A percentile compares a stretch with the other conserved stretches of the same genome.
phyloP scores from a whole-genome alignment of 2,888 invertebrate genomes.

The Copidosoma aretas region DNA sequence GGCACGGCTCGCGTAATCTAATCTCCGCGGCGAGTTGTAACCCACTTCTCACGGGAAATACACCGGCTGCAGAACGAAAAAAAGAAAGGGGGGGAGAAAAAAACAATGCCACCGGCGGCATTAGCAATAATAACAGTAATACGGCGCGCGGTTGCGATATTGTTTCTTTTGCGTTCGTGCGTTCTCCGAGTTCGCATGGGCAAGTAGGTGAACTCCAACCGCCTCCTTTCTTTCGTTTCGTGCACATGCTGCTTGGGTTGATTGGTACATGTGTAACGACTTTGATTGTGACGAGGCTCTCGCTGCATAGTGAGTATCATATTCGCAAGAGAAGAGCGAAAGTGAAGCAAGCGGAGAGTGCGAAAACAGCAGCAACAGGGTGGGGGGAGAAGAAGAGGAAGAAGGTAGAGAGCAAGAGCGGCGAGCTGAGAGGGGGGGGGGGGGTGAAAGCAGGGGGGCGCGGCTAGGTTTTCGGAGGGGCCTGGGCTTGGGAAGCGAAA shows the following conservation, averaged over 20 bases:
- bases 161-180: background rate
- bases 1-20: background rate
- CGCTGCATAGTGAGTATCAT: too few relatives aligned
- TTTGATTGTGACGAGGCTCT: too few relatives aligned
- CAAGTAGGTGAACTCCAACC: too few relatives aligned
- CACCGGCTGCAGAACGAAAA: background rate
- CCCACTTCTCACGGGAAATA: slow-evolving; percentile 10
- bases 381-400: slow-evolving; percentile 2
- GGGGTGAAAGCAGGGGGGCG: slow-evolving; percentile 5
- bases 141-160: background rate
- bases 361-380: background rate
- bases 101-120: too few relatives aligned
- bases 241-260: too few relatives aligned
- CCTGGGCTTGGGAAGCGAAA: too few relatives aligned
- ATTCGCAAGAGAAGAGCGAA: too few relatives aligned
- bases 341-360: background rate
- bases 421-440: background rate
- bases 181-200: background rate
- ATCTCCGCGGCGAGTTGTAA: slow-evolving; percentile 1
- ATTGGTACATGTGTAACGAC: too few relatives aligned
- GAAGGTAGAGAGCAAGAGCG: too few relatives aligned
- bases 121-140: too few relatives aligned
- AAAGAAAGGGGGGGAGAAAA: too few relatives aligned
- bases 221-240: too few relatives aligned
- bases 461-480: background rate